These are phyloP conservation scores for Rhyacophila evoluta DNA, from an alignment of 2,888 invertebrate species.

Conservation along the genomic window DNA sequence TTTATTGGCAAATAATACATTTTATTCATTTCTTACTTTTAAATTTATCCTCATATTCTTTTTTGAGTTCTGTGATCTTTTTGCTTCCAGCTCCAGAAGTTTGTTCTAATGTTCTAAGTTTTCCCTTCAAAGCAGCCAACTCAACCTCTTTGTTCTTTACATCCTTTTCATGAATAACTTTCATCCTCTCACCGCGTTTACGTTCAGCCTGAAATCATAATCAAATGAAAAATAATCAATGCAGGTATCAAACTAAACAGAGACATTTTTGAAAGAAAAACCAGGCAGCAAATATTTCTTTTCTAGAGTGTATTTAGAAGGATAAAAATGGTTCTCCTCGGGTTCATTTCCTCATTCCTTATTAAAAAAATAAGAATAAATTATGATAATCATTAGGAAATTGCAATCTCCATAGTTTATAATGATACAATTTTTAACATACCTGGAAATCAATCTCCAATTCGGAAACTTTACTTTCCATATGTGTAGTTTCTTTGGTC, in stretches of 20 bases:
- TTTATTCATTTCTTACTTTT: slow-evolving; percentile 73
- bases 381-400: no score
- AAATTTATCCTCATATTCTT: slow-evolving; percentile 75
- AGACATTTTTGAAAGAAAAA: no score
- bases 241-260: no score
- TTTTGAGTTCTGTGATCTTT: slow-evolving; percentile 76
- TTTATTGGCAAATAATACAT: no score
- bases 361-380: no score
- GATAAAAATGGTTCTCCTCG: no score
- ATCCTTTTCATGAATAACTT: slow-evolving; percentile 79
- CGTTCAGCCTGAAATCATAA: slow-evolving; percentile 69
- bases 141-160: slow-evolving; percentile 82
- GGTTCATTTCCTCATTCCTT: no score
- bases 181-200: slow-evolving; percentile 76
- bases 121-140: slow-evolving; percentile 80
- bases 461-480: slow-evolving; percentile 74
- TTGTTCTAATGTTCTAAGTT: slow-evolving; percentile 76
- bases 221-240: no score
- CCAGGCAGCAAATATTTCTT: no score
- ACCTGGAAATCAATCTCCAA: slow-evolving; percentile 73
- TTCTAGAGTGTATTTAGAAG: no score
- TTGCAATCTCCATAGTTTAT: no score
- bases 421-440: no score
- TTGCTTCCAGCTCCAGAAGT: slow-evolving; percentile 73
- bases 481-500: slow-evolving; percentile 73